These are phyloP conservation scores for Pristionchus exspectatus DNA, from an alignment of 2,888 invertebrate genomes.

Conservation along the genomic window DNA sequence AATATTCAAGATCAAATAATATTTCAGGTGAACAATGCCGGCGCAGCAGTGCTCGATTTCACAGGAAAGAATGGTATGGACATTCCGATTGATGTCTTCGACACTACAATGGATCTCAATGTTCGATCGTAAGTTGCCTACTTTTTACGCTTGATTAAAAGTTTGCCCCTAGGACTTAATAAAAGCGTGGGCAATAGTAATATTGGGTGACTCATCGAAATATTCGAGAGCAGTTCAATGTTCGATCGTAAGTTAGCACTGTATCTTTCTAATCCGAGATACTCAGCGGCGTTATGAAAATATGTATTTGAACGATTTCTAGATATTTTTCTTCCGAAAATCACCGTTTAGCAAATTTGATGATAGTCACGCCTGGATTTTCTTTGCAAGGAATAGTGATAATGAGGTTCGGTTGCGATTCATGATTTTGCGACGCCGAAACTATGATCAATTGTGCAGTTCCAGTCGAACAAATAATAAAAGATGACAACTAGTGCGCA, in stretches of 20 bases:
- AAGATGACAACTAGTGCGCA: background rate
- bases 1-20: background rate
- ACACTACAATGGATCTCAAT: slow-evolving; percentile 38
- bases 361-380: too few relatives aligned
- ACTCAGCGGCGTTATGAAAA: too few relatives aligned
- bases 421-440: too few relatives aligned
- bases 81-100: background rate
- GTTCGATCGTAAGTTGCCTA: slow-evolving; percentile 47
- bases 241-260: background rate
- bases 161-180: background rate
- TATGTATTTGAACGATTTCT: too few relatives aligned
- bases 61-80: background rate
- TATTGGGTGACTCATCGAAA: background rate
- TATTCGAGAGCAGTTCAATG: background rate
- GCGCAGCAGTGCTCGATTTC: background rate
- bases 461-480: background rate
- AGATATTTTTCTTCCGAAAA: too few relatives aligned
- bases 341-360: too few relatives aligned
- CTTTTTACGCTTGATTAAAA: background rate
- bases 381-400: too few relatives aligned
- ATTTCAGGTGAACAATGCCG: slow-evolving; percentile 53
- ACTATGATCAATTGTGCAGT: too few relatives aligned
- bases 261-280: background rate
- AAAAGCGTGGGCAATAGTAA: background rate
- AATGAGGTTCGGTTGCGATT: too few relatives aligned